These are phyloP conservation scores for Acrocyrtus sp. DNA, from an alignment of 2,888 invertebrate genomes.

Conservation along the genomic window DNA sequence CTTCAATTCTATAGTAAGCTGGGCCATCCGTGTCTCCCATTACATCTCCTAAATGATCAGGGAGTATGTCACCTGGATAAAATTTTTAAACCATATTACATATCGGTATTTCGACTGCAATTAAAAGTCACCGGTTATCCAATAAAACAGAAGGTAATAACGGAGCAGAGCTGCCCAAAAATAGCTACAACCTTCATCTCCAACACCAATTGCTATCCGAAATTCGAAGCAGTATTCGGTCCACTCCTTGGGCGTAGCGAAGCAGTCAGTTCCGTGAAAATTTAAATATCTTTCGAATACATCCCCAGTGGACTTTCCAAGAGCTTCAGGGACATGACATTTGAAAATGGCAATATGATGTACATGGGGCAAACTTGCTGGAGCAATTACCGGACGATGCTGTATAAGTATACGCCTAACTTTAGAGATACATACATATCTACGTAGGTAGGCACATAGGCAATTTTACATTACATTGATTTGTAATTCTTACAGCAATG, in stretches of 20 bases:
- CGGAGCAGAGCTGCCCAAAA: too few species aligned
- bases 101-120: too few species aligned
- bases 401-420: too few species aligned
- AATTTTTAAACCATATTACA: too few species aligned
- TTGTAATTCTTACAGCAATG: conserved; percentile 74
- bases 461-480: too few species aligned
- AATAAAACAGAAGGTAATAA: too few species aligned
- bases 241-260: conserved; percentile 83
- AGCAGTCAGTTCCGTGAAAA: conserved; percentile 74
- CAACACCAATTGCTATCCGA: conserved; percentile 83
- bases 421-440: too few species aligned
- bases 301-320: conserved; percentile 37
- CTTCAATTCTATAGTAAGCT: conserved; percentile 87
- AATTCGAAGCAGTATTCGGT: conserved; percentile 81
- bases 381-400: conserved; percentile 69
- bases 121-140: too few species aligned
- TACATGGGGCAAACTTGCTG: conserved; percentile 73
- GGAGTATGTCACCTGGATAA: too few species aligned
- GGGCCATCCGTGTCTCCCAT: conserved; percentile 78
- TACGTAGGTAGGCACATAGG: too few species aligned
- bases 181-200: conserved; percentile 84
- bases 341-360: conserved; percentile 91
- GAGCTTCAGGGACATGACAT: conserved; percentile 68
- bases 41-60: conserved; percentile 78
- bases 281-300: conserved; percentile 77